A percentile compares a stretch with the other conserved stretches of the same genome.
These are phyloP conservation scores for Poliocrania exsul DNA, from an alignment of 2,797 vertebrate genomes.

Conservation along the genomic window DNA sequence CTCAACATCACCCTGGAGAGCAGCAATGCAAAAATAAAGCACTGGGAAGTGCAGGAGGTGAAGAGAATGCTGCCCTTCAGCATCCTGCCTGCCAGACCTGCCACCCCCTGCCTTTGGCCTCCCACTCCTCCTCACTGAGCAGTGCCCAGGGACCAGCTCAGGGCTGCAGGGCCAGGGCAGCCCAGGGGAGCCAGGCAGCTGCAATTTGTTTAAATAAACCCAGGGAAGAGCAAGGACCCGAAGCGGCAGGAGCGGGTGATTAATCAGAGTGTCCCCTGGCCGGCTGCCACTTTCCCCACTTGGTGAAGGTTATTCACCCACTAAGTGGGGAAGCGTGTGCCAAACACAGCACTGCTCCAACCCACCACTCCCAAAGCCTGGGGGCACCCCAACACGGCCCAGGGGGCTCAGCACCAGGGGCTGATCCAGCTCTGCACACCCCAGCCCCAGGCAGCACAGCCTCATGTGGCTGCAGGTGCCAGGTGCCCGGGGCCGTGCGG, in stretches of 20 bases:
- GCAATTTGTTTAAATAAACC: constrained; percentile 66
- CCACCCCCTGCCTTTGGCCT: background rate
- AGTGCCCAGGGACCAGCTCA: accelerated
- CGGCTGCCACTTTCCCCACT: constrained; percentile 41
- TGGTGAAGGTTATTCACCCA: constrained; percentile 83
- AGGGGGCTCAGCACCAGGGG: background rate
- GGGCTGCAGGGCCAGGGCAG: background rate
- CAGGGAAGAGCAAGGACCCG: constrained; percentile 50
- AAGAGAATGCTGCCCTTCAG: background rate
- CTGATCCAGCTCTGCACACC: background rate
- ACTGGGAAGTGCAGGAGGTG: background rate
- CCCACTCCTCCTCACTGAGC: background rate
- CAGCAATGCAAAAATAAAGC: background rate
- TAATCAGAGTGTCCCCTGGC: constrained; percentile 67
- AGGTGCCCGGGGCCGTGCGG: background rate
- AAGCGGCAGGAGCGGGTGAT: constrained; percentile 67
- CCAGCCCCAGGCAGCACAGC: background rate
- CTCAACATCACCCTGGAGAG: accelerated
- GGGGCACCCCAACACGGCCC: accelerated
- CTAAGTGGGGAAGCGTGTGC: constrained; percentile 45
- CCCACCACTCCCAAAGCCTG: background rate
- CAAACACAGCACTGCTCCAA: constrained; percentile 47
- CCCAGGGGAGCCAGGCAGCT: background rate
- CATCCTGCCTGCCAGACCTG: background rate
- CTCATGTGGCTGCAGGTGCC: background rate